Base-by-base conservation (phyloP, 1,140 invertebrate genomes). In the Carcinoscorpius rotundicauda region DNA sequence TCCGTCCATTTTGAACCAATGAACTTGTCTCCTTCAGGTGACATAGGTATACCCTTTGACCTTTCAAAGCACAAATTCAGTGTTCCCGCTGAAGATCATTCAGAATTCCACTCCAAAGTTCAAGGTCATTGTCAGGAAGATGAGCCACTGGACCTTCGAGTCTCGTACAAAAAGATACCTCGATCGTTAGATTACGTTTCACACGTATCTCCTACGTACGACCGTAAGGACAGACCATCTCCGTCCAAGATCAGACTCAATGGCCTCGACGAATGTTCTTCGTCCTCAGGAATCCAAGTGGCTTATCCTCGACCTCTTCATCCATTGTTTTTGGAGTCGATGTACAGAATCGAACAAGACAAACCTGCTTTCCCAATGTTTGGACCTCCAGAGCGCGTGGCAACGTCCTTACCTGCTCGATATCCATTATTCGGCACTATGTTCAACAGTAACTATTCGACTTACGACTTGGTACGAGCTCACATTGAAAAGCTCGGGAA, bases 101-200 rank as follows among this genome's bases (percentile, higher is more conserved):
- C 63, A 5, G 64, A 48, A 5, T 66, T 53, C 6, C 64, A 68
- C 29, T 52, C 67, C 29, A 52, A 62, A 11, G 55, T 58, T 8
- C 52, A 48, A 11, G 10, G 52, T 5, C 59, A 50, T 6, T 49
- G 61, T n/a, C 49, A 10, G 11, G 66, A 66, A 10, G 86, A 89
- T 66, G 83, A 86, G 72, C 87, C 87, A 0, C 71, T 90, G 50
- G 88, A 90, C 76, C 78, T 89, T n/a, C 48, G 68, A 56, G 49
- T 69, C 4, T 52, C 57, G 55, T 57, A 58, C n/a, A 69, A 69
- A 50, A 69, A 69, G 49, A 48, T 53, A 4, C 53, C 63, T 59
- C 57, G 4, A 52, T 59, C 10, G 56, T 63, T 52, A 61, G 61
- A 63, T 8, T 63, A 65, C 4, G 10, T 60, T 10, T 50, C n/a